A percentile compares a stretch with the other conserved stretches of the same genome.
Evolutionary conservation across 2,113 vertebrate genomes (phyloP).

Genomic region (Poecile atricapillus): DNA sequence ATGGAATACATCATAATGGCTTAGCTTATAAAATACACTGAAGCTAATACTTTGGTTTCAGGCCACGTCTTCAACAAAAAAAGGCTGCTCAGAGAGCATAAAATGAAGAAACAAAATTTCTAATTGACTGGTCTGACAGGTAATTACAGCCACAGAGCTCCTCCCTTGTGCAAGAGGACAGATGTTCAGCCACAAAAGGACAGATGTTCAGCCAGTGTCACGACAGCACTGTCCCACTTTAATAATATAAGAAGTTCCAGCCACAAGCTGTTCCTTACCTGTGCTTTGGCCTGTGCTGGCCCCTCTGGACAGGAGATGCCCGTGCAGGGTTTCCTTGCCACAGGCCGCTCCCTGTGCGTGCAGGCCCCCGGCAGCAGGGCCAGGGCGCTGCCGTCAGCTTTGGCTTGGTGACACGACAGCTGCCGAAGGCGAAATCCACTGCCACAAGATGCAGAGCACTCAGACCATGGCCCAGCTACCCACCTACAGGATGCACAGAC

Average conservation of each 20-base stretch:
- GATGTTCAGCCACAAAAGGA: not conserved
- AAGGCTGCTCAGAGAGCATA: not conserved
- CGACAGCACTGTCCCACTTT: accelerated
- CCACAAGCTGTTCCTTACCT: slow-evolving; percentile 53
- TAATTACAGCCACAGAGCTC: not conserved
- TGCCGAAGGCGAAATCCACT: slow-evolving; percentile 74
- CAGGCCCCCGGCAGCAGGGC: slow-evolving; percentile 55
- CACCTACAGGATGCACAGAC: slow-evolving; percentile 70
- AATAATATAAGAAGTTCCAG: accelerated
- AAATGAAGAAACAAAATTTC: not conserved
- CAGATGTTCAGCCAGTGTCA: not conserved
- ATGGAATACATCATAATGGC: not conserved
- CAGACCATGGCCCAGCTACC: slow-evolving; percentile 75
- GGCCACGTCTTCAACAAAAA: not conserved
- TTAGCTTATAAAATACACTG: not conserved
- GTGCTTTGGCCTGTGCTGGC: slow-evolving; percentile 52
- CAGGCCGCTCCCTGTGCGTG: slow-evolving; percentile 30
- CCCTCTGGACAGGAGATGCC: slow-evolving; percentile 61
- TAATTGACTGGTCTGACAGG: not conserved
- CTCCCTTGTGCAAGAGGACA: not conserved
- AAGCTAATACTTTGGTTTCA: not conserved
- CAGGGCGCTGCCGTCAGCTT: slow-evolving; percentile 35
- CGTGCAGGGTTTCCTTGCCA: slow-evolving; percentile 66
- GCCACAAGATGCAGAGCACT: slow-evolving; percentile 82
- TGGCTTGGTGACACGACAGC: slow-evolving; percentile 73